Evolutionary conservation across 2,888 invertebrate species (phyloP).

Genomic region (Plagodis dolabraria): DNA sequence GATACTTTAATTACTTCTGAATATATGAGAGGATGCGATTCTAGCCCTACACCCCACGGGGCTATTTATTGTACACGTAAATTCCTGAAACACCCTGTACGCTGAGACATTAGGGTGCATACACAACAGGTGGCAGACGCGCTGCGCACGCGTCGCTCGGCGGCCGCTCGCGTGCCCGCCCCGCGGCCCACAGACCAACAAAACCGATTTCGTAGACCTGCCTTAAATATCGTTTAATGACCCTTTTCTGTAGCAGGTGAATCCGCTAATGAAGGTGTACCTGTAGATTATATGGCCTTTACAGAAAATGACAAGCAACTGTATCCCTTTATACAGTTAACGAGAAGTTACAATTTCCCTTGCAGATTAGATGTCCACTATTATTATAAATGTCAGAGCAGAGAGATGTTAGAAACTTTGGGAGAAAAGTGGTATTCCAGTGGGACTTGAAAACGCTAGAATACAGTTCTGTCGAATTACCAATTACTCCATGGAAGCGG

Average conservation of each 20-base stretch:
- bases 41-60: too few species aligned
- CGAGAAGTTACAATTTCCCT: too few species aligned
- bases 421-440: too few species aligned
- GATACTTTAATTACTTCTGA: background rate
- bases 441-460: too few species aligned
- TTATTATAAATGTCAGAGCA: too few species aligned
- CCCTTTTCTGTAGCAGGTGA: conserved; percentile 31
- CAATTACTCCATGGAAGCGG: too few species aligned
- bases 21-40: background rate
- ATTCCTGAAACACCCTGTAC: conserved; percentile 46
- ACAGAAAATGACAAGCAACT: background rate
- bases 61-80: too few species aligned
- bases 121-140: conserved; percentile 57
- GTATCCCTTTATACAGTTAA: background rate
- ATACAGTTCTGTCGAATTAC: too few species aligned
- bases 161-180: conserved; percentile 49
- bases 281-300: background rate
- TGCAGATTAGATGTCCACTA: too few species aligned
- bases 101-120: conserved; percentile 41
- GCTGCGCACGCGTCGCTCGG: conserved; percentile 44
- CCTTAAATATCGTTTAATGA: conserved; percentile 28
- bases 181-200: conserved; percentile 45
- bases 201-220: conserved; percentile 37
- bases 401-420: too few species aligned
- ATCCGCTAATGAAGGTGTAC: conserved; percentile 8